These are phyloP conservation scores for Hirudo medicinalis DNA, from an alignment of 1,140 invertebrate genomes.

Conservation along the genomic window DNA sequence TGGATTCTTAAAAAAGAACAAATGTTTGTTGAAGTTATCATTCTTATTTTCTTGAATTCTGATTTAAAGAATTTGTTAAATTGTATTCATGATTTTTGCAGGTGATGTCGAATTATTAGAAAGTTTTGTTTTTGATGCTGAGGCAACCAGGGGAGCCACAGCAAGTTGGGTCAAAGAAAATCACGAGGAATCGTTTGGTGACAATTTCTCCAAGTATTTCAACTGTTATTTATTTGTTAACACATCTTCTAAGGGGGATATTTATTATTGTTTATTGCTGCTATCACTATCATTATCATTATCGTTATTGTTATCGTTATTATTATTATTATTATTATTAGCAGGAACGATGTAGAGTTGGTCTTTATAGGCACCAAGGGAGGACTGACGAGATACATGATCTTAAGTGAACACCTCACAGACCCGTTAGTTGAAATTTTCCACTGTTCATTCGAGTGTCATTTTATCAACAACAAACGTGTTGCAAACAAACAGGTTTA, in stretches of 20 bases:
- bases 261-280: background rate
- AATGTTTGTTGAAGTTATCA: too few species aligned
- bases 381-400: conserved; percentile 29
- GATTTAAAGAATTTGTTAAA: background rate
- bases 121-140: conserved; percentile 21
- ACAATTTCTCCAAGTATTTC: conserved; percentile 11
- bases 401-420: conserved; percentile 17
- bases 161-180: conserved; percentile 23
- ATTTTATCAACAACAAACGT: too few species aligned
- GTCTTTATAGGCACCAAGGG: conserved; percentile 33
- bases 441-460: too few species aligned
- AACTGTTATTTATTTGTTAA: background rate
- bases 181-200: conserved; percentile 17
- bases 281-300: background rate
- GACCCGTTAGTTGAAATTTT: conserved; percentile 24
- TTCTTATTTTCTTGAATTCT: too few species aligned
- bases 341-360: conserved; percentile 27
- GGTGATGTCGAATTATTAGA: conserved; percentile 21
- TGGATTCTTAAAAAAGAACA: too few species aligned
- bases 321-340: background rate
- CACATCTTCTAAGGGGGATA: background rate
- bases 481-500: too few species aligned
- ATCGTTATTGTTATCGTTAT: background rate
- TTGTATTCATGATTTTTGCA: background rate
- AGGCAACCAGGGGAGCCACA: conserved; percentile 20